Evolutionary conservation across 2,113 vertebrate species (phyloP).

Genomic region (Myiopsitta monachus): DNA sequence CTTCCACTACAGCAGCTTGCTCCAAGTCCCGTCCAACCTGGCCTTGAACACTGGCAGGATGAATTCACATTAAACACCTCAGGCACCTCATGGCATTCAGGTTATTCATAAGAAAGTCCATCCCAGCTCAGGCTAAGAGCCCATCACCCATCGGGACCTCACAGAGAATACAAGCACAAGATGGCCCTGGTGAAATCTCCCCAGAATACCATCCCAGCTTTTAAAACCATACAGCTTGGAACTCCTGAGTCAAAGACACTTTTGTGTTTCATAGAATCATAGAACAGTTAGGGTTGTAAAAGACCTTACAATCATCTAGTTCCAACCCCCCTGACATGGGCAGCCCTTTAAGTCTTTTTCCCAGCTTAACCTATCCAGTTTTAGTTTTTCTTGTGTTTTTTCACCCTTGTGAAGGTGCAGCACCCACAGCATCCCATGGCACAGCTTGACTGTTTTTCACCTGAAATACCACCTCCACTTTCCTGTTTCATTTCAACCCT

Average conservation of each 20-base stretch:
- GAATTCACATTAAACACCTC: not conserved
- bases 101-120: not conserved
- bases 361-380: not conserved
- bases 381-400: not conserved
- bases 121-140: not conserved
- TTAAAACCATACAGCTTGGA: not conserved
- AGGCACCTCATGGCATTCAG: not conserved
- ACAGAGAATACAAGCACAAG: not conserved
- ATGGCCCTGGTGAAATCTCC: not conserved
- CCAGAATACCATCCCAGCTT: not conserved
- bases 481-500: not conserved
- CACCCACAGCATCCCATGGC: not conserved
- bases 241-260: not conserved
- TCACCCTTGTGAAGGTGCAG: not conserved
- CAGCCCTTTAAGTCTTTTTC: not conserved
- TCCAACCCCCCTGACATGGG: not conserved
- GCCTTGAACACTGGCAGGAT: not conserved
- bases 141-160: not conserved
- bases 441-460: fast-evolving
- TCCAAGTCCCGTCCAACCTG: not conserved
- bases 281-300: not conserved
- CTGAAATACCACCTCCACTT: not conserved
- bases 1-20: not conserved
- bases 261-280: not conserved
- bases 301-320: not conserved